Evolutionary conservation across 2,113 vertebrate species (phyloP).

Genomic region (Leucoraja erinaceus): DNA sequence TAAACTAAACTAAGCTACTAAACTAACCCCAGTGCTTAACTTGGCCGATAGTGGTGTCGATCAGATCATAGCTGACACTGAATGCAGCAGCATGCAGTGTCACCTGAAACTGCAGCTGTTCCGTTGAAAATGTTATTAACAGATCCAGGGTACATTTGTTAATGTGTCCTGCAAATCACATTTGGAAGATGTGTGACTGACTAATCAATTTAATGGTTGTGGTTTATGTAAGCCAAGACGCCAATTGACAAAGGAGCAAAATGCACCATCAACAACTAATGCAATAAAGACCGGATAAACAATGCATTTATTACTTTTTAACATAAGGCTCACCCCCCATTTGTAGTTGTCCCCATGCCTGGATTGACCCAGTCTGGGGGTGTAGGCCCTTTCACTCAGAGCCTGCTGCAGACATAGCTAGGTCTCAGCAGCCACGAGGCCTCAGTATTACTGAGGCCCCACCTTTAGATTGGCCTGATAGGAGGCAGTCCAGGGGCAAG

Average conservation of each 20-base stretch:
- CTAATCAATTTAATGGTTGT: conserved; percentile 9
- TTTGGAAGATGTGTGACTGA: not conserved
- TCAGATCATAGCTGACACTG: not conserved
- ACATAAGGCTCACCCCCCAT: no score
- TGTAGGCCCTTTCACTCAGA: no score
- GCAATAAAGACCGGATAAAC: not conserved
- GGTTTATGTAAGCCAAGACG: not conserved
- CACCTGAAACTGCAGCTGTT: not conserved
- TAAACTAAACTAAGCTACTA: no score
- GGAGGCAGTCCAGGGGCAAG: no score
- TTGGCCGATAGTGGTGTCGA: not conserved
- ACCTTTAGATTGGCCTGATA: no score
- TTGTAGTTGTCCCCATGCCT: no score
- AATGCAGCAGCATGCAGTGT: not conserved
- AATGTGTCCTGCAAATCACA: conserved; percentile 4
- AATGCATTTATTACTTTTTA: not conserved
- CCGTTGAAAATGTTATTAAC: conserved; percentile 5
- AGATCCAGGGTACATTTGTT: not conserved
- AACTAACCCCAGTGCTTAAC: no score
- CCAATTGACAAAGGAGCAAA: not conserved
- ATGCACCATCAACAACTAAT: not conserved
- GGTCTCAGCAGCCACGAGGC: no score
- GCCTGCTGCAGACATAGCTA: no score
- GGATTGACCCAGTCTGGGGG: no score
- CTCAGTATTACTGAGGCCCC: no score